phyloP scores from a whole-genome alignment of 2,113 vertebrate genomes.

The Lamprologus tigripictilis region DNA sequence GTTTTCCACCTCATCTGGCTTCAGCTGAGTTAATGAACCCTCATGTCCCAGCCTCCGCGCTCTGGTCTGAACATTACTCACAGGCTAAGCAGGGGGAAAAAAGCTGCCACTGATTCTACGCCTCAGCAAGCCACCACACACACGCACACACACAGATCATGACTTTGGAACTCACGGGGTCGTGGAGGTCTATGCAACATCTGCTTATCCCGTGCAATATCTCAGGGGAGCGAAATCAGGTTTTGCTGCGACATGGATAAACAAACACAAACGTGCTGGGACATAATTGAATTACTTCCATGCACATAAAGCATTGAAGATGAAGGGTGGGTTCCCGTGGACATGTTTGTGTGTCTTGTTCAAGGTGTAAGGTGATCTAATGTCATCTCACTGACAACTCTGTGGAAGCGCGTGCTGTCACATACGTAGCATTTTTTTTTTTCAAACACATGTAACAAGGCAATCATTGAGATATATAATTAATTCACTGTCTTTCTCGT shows the following conservation, averaged over 20 bases:
- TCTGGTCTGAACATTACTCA: slow-evolving; percentile 46
- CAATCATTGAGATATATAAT: not conserved
- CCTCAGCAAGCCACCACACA: slow-evolving; percentile 17
- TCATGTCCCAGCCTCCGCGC: not conserved
- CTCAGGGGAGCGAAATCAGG: slow-evolving; percentile 38
- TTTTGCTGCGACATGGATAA: slow-evolving; percentile 38
- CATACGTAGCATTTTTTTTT: not conserved
- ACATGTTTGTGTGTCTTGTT: slow-evolving; percentile 30
- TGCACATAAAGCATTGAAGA: slow-evolving; percentile 15
- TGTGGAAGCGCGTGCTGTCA: not conserved
- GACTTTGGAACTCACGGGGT: slow-evolving; percentile 36
- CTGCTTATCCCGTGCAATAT: slow-evolving; percentile 51
- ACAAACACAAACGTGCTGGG: slow-evolving; percentile 51
- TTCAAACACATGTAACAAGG: not conserved
- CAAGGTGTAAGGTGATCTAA: slow-evolving; percentile 15
- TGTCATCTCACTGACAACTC: not conserved
- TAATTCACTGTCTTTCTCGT: not conserved
- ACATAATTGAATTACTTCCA: slow-evolving; percentile 54
- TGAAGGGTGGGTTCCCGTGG: not conserved
- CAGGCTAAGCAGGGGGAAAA: not conserved
- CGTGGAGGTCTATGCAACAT: slow-evolving; percentile 44
- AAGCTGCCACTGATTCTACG: slow-evolving; percentile 44
- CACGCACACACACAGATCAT: not conserved
- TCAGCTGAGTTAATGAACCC: slow-evolving; percentile 61
- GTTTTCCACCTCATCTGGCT: slow-evolving; percentile 60